Conservation (phyloP, 2,113 vertebrate species). For the Chroicocephalus ridibundus region DNA sequence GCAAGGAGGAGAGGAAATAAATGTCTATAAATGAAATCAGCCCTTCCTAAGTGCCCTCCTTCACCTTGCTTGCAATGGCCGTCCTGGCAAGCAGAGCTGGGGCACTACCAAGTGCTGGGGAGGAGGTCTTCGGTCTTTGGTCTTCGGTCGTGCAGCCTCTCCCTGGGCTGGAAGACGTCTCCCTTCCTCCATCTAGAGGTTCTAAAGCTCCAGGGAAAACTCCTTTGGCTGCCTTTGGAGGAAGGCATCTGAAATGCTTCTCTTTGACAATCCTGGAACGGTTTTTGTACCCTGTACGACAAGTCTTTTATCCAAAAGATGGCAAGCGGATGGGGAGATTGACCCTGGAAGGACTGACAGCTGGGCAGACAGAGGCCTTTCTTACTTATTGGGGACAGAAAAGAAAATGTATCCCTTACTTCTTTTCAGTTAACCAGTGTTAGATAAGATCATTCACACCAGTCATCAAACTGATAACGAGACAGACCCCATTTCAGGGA, state of each 20-base stretch:
- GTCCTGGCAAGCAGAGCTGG: neutral
- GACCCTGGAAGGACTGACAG: neutral
- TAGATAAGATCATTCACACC: conserved; percentile 26
- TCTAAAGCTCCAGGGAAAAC: neutral
- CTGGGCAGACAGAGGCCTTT: neutral
- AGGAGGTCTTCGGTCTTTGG: neutral
- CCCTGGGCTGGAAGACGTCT: neutral
- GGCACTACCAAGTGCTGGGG: neutral
- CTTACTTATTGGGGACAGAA: neutral
- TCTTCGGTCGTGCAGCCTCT: neutral
- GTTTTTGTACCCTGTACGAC: neutral
- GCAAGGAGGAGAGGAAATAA: neutral
- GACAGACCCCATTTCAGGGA: conserved; percentile 41
- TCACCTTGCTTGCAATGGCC: neutral
- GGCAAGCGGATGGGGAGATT: neutral
- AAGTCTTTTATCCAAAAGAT: neutral
- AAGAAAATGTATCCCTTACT: neutral
- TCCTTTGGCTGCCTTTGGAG: neutral
- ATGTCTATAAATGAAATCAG: neutral
- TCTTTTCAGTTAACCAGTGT: conserved; percentile 11
- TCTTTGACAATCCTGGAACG: neutral
- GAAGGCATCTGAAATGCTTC: neutral
- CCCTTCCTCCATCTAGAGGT: neutral
- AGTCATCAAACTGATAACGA: conserved; percentile 52
- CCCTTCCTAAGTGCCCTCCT: neutral